These are phyloP conservation scores for Abrostola triplasia DNA, from an alignment of 2,888 invertebrate genomes.

Conservation along the genomic window DNA sequence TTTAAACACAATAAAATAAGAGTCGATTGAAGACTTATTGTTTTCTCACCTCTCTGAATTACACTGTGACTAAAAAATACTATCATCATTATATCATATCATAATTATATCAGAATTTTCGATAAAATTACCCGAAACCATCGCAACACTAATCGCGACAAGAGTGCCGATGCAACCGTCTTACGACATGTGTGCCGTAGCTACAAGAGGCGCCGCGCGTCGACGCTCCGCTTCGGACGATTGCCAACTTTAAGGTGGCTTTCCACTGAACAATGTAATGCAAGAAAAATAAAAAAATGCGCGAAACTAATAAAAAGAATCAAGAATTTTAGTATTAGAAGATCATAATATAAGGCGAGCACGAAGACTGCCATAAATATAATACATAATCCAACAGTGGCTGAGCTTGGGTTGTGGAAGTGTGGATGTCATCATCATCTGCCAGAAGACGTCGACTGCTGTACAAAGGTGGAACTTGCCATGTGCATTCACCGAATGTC, in stretches of 20 bases:
- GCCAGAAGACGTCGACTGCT: too few relatives aligned
- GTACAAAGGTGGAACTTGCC: too few relatives aligned
- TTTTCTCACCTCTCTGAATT: constrained; percentile 3
- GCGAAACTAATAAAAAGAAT: too few relatives aligned
- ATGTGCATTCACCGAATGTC: too few relatives aligned
- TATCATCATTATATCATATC: not conserved
- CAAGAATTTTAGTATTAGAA: too few relatives aligned
- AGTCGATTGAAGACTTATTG: too few relatives aligned
- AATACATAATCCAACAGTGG: too few relatives aligned
- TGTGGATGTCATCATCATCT: too few relatives aligned
- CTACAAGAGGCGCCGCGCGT: constrained; percentile 69
- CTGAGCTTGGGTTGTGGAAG: too few relatives aligned
- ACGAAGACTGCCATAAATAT: too few relatives aligned
- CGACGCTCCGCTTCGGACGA: constrained; percentile 48
- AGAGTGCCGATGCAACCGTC: constrained; percentile 53
- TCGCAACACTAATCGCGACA: constrained; percentile 49
- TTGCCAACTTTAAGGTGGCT: constrained; percentile 51
- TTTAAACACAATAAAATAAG: not conserved
- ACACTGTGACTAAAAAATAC: not conserved
- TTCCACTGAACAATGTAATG: constrained; percentile 8
- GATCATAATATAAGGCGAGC: too few relatives aligned
- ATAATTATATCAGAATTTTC: constrained; percentile 7
- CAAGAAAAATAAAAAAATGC: not conserved
- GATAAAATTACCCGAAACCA: constrained; percentile 25
- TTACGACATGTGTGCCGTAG: constrained; percentile 63